phyloP scores from a whole-genome alignment of 2,113 vertebrate genomes.

The Cheirogaleus medius region DNA sequence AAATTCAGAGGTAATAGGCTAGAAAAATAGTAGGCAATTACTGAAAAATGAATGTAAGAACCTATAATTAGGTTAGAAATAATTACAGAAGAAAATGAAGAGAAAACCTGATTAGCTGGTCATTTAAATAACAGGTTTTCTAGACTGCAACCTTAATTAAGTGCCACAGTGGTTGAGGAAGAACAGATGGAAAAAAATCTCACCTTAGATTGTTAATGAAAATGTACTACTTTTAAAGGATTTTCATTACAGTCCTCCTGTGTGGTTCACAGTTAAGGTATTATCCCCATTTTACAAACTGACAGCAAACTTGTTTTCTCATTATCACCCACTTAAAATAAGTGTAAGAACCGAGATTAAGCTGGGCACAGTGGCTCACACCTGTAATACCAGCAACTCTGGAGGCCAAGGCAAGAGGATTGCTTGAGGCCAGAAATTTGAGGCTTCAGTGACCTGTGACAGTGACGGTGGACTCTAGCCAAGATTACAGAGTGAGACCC shows the following conservation, averaged over 20 bases:
- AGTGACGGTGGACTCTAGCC: too few relatives aligned
- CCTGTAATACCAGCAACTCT: too few relatives aligned
- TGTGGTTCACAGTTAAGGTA: background rate
- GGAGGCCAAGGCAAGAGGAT: too few relatives aligned
- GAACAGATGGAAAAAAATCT: background rate
- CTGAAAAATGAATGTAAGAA: background rate
- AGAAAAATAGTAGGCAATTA: background rate
- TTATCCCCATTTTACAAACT: slow-evolving; percentile 8
- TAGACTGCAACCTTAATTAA: background rate
- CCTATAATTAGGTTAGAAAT: slow-evolving; percentile 2
- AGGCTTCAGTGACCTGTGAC: too few relatives aligned
- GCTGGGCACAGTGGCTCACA: too few relatives aligned
- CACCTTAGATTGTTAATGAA: background rate
- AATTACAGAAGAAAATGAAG: background rate
- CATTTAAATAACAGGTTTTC: background rate
- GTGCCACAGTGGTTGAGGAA: background rate
- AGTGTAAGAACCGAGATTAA: background rate
- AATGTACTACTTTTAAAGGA: slow-evolving; percentile 3
- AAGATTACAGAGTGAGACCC: too few relatives aligned
- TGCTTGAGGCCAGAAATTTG: too few relatives aligned
- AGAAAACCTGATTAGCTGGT: background rate
- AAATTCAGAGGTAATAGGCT: background rate
- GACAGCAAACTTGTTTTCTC: background rate
- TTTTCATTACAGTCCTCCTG: background rate
- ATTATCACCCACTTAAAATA: background rate